Percentiles rank a stretch among this genome's conserved stretches.
These are phyloP conservation scores for Acromyrmex echinatior DNA, from an alignment of 1,140 invertebrate species.

Conservation along the genomic window DNA sequence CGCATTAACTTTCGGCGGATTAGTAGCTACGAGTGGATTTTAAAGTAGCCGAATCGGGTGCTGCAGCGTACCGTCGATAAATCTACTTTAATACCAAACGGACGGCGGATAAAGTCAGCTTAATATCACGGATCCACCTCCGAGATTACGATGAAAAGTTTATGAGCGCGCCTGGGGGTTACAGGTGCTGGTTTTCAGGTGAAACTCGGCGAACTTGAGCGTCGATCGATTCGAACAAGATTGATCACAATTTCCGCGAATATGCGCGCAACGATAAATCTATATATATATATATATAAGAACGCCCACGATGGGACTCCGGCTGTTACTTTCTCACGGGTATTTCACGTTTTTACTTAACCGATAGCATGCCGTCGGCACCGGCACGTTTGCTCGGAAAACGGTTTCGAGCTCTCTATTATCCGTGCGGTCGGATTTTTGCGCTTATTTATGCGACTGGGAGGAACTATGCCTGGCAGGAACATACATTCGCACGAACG, in stretches of 20 bases:
- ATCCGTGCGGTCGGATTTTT: constrained; percentile 48
- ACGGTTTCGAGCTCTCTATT: constrained; percentile 58
- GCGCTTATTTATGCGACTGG: constrained; percentile 51
- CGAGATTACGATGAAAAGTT: constrained; percentile 60
- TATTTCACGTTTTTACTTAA: constrained; percentile 23
- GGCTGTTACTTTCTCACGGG: constrained; percentile 56
- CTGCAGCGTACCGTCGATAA: constrained; percentile 49
- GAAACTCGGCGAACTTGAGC: constrained; percentile 11
- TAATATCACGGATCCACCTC: constrained; percentile 60
- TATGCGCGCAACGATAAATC: constrained; percentile 33
- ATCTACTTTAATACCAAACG: constrained; percentile 49
- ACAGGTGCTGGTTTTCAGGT: constrained; percentile 32
- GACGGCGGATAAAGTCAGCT: constrained; percentile 36
- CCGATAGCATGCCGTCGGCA: constrained; percentile 28
- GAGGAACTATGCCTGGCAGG: constrained; percentile 21
- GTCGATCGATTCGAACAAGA: constrained; percentile 35
- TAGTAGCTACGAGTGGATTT: constrained; percentile 49
- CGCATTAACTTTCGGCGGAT: constrained; percentile 62
- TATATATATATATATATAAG: neutral
- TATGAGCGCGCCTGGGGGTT: constrained; percentile 37
- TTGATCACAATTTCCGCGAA: constrained; percentile 14
- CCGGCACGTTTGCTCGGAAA: constrained; percentile 2
- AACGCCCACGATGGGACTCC: neutral
- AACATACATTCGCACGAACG: constrained; percentile 58
- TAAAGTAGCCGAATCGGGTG: constrained; percentile 41